Conservation (phyloP, 2,113 vertebrate genomes). For the Nerophis lumbriciformis region DNA sequence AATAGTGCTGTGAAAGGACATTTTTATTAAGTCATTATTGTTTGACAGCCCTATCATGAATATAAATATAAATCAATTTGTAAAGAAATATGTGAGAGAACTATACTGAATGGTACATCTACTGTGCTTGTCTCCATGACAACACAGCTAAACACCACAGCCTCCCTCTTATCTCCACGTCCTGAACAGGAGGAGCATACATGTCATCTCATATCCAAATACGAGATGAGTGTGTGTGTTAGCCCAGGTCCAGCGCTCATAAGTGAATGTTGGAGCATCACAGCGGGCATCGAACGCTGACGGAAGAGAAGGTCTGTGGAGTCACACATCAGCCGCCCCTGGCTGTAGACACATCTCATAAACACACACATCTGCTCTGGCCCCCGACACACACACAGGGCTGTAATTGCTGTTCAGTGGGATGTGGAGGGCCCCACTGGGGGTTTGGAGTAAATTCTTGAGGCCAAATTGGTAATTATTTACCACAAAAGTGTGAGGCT, state of each 20-base stretch:
- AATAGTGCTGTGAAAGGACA: too few relatives aligned
- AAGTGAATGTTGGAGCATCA: slow-evolving; percentile 36
- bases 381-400: slow-evolving; percentile 29
- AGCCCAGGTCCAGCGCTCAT: slow-evolving; percentile 32
- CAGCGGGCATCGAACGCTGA: slow-evolving; percentile 37
- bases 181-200: neutral
- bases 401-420: slow-evolving; percentile 59
- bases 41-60: too few relatives aligned
- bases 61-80: too few relatives aligned
- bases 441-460: slow-evolving; percentile 51
- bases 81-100: too few relatives aligned
- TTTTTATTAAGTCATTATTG: too few relatives aligned
- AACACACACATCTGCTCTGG: slow-evolving; percentile 18
- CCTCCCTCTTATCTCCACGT: slow-evolving; percentile 9
- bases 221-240: slow-evolving; percentile 11
- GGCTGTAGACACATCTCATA: slow-evolving; percentile 27
- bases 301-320: slow-evolving; percentile 28
- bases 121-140: neutral
- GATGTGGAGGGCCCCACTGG: slow-evolving; percentile 45
- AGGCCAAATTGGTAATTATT: slow-evolving; percentile 62
- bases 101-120: neutral
- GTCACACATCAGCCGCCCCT: slow-evolving; percentile 17
- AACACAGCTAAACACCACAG: neutral
- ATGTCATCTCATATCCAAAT: neutral
- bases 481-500: slow-evolving; percentile 48